Evolutionary conservation across 2,797 vertebrate genomes (phyloP), one percentile per base, ranked within the genome.

Genomic region (Fistularia tabacaria): DNA sequence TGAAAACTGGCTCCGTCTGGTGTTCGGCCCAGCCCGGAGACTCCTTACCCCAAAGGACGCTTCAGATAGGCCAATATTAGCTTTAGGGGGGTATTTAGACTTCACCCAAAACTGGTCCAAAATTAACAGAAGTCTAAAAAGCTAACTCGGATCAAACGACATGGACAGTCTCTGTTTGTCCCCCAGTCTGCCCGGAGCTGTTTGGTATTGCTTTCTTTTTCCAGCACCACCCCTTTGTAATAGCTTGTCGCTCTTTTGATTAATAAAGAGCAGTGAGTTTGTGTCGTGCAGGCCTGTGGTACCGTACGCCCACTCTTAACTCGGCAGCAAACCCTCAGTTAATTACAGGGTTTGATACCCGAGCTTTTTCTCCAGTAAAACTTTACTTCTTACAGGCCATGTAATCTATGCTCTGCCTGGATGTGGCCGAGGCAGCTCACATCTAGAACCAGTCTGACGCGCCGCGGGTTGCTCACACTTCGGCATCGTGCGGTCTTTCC

Each of bases 1-100:
- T 87, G 79, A 81, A 78, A 82, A 82, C 57, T 25, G 66, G 52
- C 73, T 85, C 65, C 74, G 71, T 74, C 66, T 81, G 62, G 70
- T 67, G 62, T 39, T 63, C 57, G 66, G 55, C 55, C 71, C 73
- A 54, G 64, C 54, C 49, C 13, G 38, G 51, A 60, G 64, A 75
- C 53, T 51, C 61, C 55, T 42, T 66, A 2, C 25, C 68, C 66
- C 4, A 7, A 73, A 72, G 73, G 55, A 67, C 15, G 13, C 46
- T 46, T 62, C 72, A 70, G 67, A 65, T 15, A 36, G 51, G 67
- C 64, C 76, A 67, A 78, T 64, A 54, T 64, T 55, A 47, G 65
- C 64, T 69, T 60, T 49, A 58, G 57, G 68, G 63, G 43, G 50
- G 54, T 40, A 48, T 1, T 54, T 54, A 51, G 57, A 52, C 46